A percentile compares a stretch with the other conserved stretches of the same genome.
Evolutionary conservation across 1,140 invertebrate genomes (phyloP).

Genomic region (Ptiloglossa arizonensis): DNA sequence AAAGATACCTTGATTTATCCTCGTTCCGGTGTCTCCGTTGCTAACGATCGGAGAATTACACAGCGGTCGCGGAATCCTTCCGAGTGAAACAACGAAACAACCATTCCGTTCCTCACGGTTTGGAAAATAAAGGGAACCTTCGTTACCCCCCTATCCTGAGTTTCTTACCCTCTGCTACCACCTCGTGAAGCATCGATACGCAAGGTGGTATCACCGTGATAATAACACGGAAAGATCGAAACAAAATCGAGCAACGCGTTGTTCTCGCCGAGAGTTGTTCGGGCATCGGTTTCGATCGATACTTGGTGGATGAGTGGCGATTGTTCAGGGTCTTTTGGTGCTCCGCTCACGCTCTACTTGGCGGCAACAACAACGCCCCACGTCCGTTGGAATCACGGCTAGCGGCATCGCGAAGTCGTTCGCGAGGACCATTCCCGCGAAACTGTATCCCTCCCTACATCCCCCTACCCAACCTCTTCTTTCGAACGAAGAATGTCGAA

Average conservation of each 20-base stretch:
- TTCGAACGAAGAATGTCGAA: constrained; percentile 9
- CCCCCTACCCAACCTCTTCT: not conserved
- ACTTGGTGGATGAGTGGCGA: not conserved
- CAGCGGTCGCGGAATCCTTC: too few relatives aligned
- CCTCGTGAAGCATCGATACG: too few relatives aligned
- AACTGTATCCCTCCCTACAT: constrained; percentile 23
- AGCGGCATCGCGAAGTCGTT: not conserved
- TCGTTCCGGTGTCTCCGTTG: too few relatives aligned
- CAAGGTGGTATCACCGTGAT: too few relatives aligned
- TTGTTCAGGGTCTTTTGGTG: not conserved
- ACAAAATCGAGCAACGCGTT: not conserved
- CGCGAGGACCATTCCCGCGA: constrained; percentile 1
- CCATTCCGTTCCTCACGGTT: too few relatives aligned
- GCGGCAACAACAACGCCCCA: not conserved
- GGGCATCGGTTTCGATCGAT: not conserved
- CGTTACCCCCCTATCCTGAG: too few relatives aligned
- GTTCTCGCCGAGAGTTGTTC: not conserved
- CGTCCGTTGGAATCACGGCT: not conserved
- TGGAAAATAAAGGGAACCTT: too few relatives aligned
- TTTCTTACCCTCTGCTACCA: too few relatives aligned
- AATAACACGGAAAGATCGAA: not conserved
- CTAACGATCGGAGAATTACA: too few relatives aligned
- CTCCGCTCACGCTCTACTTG: not conserved
- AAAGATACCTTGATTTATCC: too few relatives aligned
- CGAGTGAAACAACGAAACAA: not conserved